Percentiles rank a stretch among this genome's conserved stretches.
phyloP scores from a whole-genome alignment of 2,888 invertebrate species.

The Aelia acuminata region DNA sequence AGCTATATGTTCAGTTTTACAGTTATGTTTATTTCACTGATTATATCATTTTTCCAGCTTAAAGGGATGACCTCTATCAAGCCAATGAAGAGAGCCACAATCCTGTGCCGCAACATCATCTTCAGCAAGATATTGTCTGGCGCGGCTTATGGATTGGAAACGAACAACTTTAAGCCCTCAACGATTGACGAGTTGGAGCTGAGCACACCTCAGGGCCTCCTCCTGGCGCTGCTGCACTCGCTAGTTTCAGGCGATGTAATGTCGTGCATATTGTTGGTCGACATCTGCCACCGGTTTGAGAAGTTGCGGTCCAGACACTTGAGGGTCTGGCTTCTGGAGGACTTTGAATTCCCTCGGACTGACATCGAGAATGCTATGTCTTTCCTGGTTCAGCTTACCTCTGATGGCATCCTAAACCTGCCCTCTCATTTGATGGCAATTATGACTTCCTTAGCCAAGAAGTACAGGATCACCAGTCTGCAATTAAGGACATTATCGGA shows the following conservation, averaged over 20 bases:
- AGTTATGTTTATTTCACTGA: no score
- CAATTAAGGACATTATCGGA: not conserved
- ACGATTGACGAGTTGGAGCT: not conserved
- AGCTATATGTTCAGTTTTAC: no score
- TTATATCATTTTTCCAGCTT: no score
- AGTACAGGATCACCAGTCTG: not conserved
- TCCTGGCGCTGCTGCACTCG: not conserved
- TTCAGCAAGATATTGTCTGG: not conserved
- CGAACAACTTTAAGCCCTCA: not conserved
- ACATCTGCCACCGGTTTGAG: not conserved
- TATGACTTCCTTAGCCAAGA: not conserved
- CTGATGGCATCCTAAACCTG: not conserved
- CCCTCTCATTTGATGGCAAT: not conserved
- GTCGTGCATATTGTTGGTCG: not conserved
- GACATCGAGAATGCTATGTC: not conserved
- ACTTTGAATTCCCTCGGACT: not conserved
- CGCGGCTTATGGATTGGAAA: not conserved
- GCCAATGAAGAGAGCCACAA: no score
- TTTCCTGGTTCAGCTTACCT: not conserved
- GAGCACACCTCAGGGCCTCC: not conserved
- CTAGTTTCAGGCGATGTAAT: not conserved
- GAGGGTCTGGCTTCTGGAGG: not conserved
- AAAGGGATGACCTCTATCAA: no score
- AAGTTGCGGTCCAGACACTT: not conserved
- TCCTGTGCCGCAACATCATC: not conserved